Evolutionary conservation across 2,888 invertebrate species (phyloP).

Genomic region (Platycheirus rosarum): DNA sequence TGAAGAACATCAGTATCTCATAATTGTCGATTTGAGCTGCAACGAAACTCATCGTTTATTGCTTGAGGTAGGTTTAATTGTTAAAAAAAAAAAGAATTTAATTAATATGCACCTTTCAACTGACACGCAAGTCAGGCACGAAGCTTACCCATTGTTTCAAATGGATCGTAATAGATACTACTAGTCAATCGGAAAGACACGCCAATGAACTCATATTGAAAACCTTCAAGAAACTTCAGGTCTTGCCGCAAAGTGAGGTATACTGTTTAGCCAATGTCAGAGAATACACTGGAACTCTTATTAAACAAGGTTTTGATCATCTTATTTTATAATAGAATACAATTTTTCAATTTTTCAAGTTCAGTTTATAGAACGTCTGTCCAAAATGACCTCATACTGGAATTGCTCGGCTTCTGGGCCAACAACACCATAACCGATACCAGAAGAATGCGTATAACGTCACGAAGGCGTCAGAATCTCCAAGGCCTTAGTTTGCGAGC

Average conservation of each 20-base stretch:
- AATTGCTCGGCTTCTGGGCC: conserved; percentile 68
- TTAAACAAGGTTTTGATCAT: conserved; percentile 43
- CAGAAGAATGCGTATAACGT: conserved; percentile 29
- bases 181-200: conserved; percentile 26
- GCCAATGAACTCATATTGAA: conserved; percentile 41
- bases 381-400: conserved; percentile 53
- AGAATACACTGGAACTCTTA: conserved; percentile 5
- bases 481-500: conserved; percentile 83
- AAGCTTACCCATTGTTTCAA: conserved; percentile 67
- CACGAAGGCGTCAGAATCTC: conserved; percentile 83
- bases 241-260: conserved; percentile 75
- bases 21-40: conserved; percentile 75
- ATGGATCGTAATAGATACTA: conserved; percentile 63
- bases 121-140: conserved; percentile 50
- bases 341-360: neutral
- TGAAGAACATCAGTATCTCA: conserved; percentile 75
- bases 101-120: conserved; percentile 11
- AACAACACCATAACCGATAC: conserved; percentile 60
- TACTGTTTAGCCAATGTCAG: conserved; percentile 67
- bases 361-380: conserved; percentile 74
- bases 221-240: conserved; percentile 55
- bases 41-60: conserved; percentile 54
- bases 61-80: conserved; percentile 44
- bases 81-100: conserved; percentile 9
- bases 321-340: neutral